These are phyloP conservation scores for Neopelma chrysocephalum DNA, from an alignment of 2,797 vertebrate genomes.

Conservation along the genomic window DNA sequence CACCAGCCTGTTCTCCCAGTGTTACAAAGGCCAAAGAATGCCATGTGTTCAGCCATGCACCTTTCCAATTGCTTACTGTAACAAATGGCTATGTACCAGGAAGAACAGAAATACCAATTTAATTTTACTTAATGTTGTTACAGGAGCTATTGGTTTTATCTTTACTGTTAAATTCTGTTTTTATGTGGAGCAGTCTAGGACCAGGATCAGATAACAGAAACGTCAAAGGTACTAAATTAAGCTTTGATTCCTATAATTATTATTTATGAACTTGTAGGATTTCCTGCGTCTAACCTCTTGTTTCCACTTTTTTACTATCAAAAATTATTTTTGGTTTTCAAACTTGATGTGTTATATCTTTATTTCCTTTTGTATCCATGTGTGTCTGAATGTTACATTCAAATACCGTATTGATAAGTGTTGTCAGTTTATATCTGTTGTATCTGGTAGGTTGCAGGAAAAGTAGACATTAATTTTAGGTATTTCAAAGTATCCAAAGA, in stretches of 20 bases:
- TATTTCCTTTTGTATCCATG: background rate
- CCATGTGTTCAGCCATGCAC: no score
- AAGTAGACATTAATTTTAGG: background rate
- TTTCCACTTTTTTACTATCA: background rate
- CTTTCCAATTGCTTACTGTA: background rate
- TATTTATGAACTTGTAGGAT: background rate
- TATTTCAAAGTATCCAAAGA: background rate
- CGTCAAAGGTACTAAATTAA: background rate
- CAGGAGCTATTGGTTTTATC: constrained; percentile 12
- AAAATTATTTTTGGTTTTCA: background rate
- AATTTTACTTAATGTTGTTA: constrained; percentile 27
- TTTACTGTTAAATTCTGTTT: background rate
- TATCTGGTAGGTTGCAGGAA: background rate
- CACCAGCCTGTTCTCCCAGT: accelerated
- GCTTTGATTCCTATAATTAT: background rate
- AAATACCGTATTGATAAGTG: background rate
- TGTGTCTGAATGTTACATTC: background rate
- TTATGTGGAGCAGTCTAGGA: background rate
- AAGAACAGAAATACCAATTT: constrained; percentile 23
- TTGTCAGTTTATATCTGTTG: background rate
- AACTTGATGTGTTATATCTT: background rate
- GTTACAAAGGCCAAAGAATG: background rate
- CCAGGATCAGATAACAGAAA: background rate
- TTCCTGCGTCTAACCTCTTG: background rate
- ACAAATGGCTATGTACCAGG: background rate